A percentile compares a stretch with the other conserved stretches of the same genome.
phyloP scores from a whole-genome alignment of 64 coral and sea anemone species.

The Hydrozoanthus tunicans region DNA sequence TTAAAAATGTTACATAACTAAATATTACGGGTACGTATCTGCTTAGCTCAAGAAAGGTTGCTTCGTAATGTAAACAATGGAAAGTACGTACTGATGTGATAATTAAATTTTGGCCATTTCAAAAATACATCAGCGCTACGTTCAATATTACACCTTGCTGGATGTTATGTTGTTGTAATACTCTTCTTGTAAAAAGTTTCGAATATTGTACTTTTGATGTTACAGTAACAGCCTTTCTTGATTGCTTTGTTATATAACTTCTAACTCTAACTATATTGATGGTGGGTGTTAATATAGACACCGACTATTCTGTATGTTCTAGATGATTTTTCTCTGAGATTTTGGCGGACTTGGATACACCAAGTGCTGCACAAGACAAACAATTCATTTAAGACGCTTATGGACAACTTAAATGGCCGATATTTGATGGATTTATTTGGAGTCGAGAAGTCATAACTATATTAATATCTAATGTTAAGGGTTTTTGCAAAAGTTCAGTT shows the following conservation, averaged over 20 bases:
- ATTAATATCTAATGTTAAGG: neutral
- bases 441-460: neutral
- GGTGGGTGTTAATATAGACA: constrained; percentile 14
- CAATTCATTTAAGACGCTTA: neutral
- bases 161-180: neutral
- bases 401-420: neutral
- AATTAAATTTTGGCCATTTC: constrained; percentile 12
- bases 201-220: constrained; percentile 14
- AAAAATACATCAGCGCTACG: neutral
- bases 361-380: constrained; percentile 17
- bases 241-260: neutral
- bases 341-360: neutral
- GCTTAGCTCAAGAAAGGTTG: constrained; percentile 26
- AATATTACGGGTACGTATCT: constrained; percentile 15
- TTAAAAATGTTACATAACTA: constrained; percentile 26
- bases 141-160: constrained; percentile 9
- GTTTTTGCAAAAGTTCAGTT: neutral
- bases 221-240: neutral
- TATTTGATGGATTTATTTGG: neutral
- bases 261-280: neutral
- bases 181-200: neutral
- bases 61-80: constrained; percentile 7
- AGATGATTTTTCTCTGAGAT: constrained; percentile 1
- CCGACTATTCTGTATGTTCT: constrained; percentile 16
- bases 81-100: neutral